Evolutionary conservation across 2,113 vertebrate genomes (phyloP), one percentile per base, ranked within the genome.

Genomic region (Cervus canadensis): DNA sequence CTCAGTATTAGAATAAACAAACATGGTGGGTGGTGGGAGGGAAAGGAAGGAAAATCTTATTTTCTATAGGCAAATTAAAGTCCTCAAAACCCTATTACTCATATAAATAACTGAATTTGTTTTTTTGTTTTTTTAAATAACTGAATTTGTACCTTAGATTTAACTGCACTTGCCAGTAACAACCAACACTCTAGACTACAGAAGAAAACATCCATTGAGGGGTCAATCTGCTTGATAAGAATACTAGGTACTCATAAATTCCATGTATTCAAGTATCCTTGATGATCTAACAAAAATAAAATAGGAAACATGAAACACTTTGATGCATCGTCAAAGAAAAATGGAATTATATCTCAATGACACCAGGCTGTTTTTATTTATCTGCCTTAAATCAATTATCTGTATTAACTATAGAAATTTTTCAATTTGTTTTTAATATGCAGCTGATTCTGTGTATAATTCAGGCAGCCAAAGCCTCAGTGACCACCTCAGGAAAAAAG

Each of bases 361-460:
- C 52, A 87, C 33, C 30, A 87, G 59, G 8, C 17, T 2, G 40
- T 84, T 95, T 94, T 67, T 67, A 11, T 23, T 94, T 89, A 11
- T 8, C 12, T 84, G 28, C 25, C 64, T 67, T 26, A 84, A 81
- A 87, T 50, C 17, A 19, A 84, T 62, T 56, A 92, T 21, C 88
- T 43, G 36, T n/a, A 60, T 67, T 11, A 1, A 56, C 19, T 25
- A 33, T 6, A 88, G n/a, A 62, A 90, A 95, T 91, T 10, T 85
- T 94, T 52, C 43, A 16, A 25, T 19, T 76, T 93, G 21, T 89
- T 96, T 96, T 95, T 54, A 98, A 57, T 95, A 50, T 67, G 91
- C 74, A 16, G 78, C 93, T 97, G 97, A 97, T 98, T 98, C 88
- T 95, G 82, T 97, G 95, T 97, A 92, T 64, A 97, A 45, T 62